These are phyloP conservation scores for Agriotes lineatus DNA, from an alignment of 2,888 invertebrate genomes.

Conservation along the genomic window DNA sequence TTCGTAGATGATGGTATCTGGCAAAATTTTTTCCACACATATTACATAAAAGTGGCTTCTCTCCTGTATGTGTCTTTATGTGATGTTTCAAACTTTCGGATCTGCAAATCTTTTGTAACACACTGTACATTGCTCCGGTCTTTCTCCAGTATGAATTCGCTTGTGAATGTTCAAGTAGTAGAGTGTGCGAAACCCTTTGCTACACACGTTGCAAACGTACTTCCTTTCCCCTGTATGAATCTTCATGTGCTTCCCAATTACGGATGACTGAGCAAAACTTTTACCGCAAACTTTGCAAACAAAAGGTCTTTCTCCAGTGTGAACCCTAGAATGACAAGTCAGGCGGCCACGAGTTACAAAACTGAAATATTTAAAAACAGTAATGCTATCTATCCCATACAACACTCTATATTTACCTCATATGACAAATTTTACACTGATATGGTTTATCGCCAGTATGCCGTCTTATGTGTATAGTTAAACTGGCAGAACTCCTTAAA, in stretches of 20 bases:
- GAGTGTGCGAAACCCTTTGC: slow-evolving; percentile 53
- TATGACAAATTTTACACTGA: slow-evolving; percentile 54
- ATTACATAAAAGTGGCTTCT: slow-evolving; percentile 52
- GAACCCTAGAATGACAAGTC: slow-evolving; percentile 51
- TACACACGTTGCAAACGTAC: slow-evolving; percentile 54
- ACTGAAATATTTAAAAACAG: slow-evolving; percentile 43
- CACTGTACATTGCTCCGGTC: slow-evolving; percentile 53
- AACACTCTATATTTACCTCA: no score
- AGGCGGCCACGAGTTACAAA: slow-evolving; percentile 58
- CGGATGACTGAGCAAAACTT: slow-evolving; percentile 54
- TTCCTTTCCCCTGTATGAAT: slow-evolving; percentile 53
- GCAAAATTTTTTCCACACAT: slow-evolving; percentile 56
- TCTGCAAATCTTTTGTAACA: slow-evolving; percentile 57
- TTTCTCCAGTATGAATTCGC: slow-evolving; percentile 55
- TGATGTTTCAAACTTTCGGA: slow-evolving; percentile 58
- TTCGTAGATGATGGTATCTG: slow-evolving; percentile 55
- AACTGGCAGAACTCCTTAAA: slow-evolving; percentile 55
- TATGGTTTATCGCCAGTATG: slow-evolving; percentile 48
- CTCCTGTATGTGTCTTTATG: slow-evolving; percentile 39
- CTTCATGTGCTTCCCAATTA: slow-evolving; percentile 52
- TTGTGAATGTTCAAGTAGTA: slow-evolving; percentile 58
- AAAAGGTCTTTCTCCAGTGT: slow-evolving; percentile 11
- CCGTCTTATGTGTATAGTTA: slow-evolving; percentile 56
- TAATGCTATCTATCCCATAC: no score
- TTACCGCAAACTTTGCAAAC: slow-evolving; percentile 53